These are phyloP conservation scores for Lepidotrigona ventralis DNA, from an alignment of 1,140 invertebrate genomes.

Conservation along the genomic window DNA sequence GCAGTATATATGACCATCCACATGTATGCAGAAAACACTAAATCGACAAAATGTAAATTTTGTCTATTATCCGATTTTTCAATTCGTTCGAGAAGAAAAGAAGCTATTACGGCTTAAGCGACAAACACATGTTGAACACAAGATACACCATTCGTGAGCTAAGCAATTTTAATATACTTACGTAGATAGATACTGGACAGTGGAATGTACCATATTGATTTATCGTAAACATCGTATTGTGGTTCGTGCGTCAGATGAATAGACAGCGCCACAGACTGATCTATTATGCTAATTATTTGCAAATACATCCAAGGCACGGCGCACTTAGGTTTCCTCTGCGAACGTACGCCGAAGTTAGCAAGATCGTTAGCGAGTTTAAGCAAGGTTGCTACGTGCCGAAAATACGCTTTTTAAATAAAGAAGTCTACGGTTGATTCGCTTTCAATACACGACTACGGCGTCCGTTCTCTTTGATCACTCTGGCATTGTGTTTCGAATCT, in stretches of 20 bases:
- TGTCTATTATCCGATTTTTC: not conserved
- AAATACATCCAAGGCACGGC: conserved; percentile 76
- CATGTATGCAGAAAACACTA: conserved; percentile 72
- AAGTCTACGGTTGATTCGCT: conserved; percentile 44
- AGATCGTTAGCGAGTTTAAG: conserved; percentile 56
- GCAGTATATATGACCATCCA: conserved; percentile 73
- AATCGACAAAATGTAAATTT: conserved; percentile 48
- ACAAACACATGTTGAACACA: not conserved
- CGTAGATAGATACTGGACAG: conserved; percentile 72
- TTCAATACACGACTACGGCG: conserved; percentile 20
- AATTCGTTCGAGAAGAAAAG: not conserved
- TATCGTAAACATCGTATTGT: conserved; percentile 59
- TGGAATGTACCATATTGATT: conserved; percentile 70
- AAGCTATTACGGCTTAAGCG: not conserved
- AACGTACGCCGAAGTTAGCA: conserved; percentile 63
- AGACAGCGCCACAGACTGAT: conserved; percentile 71
- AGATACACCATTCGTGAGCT: not conserved
- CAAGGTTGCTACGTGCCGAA: conserved; percentile 60
- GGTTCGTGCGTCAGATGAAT: conserved; percentile 65
- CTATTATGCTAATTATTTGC: conserved; percentile 74
- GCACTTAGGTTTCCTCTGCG: conserved; percentile 72
- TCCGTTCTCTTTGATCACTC: not conserved
- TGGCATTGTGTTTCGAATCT: not conserved
- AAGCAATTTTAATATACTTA: conserved; percentile 61
- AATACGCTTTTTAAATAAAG: conserved; percentile 56